A percentile compares a stretch with the other conserved stretches of the same genome.
Evolutionary conservation across 1,140 invertebrate genomes (phyloP).

Genomic region (Bombus ignitus): DNA sequence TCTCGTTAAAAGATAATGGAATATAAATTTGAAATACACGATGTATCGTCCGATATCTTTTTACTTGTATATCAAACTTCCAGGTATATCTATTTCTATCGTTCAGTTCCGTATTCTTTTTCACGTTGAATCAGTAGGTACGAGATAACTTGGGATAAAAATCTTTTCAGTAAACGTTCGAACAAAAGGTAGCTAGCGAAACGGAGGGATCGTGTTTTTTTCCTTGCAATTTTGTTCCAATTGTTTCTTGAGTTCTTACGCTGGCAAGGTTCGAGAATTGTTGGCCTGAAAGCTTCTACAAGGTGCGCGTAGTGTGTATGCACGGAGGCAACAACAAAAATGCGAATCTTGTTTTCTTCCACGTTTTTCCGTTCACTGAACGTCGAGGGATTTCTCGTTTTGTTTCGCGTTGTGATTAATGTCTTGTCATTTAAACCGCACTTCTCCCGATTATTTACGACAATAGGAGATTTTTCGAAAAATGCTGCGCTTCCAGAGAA

Average conservation of each 20-base stretch:
- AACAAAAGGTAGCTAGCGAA: not conserved
- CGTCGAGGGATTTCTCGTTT: not conserved
- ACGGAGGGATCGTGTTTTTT: not conserved
- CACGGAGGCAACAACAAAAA: constrained; percentile 19
- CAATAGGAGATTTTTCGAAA: not conserved
- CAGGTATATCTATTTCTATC: too few species aligned
- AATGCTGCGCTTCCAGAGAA: not conserved
- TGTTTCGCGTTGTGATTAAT: constrained; percentile 31
- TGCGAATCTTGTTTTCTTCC: constrained; percentile 15
- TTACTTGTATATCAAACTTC: too few species aligned
- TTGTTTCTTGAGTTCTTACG: not conserved
- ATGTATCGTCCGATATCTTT: too few species aligned
- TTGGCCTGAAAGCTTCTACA: not conserved
- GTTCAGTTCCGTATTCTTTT: not conserved
- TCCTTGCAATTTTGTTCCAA: not conserved
- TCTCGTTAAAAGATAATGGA: too few species aligned
- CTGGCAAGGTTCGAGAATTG: constrained; percentile 1
- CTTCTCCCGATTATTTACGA: constrained; percentile 22
- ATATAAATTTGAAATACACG: too few species aligned
- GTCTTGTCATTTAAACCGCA: constrained; percentile 29
- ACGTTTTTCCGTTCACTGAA: not conserved
- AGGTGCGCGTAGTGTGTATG: not conserved
- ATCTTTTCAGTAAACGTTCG: not conserved
- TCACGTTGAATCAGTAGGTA: not conserved
- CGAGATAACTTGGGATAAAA: not conserved